Base-by-base conservation (phyloP, 2,888 invertebrate genomes). In the Ornithoptera priamus region DNA sequence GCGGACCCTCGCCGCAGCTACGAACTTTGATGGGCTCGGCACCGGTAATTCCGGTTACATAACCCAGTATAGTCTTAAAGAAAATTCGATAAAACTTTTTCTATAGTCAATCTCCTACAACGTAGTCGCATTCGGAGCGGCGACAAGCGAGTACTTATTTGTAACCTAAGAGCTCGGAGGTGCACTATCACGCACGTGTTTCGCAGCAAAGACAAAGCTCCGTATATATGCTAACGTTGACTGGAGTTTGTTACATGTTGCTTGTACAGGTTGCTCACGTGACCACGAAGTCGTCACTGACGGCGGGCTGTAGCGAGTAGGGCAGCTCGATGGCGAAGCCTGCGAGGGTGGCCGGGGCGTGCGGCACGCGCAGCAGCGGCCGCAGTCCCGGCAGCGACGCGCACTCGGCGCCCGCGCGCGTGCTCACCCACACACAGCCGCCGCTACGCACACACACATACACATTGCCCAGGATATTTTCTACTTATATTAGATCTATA, bases 341-440 rank as follows among this genome's bases (percentile, higher is more conserved):
- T 65, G 61, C 70, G 69, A 42, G 71, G 30, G 59, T 10, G 39
- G 39, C 39, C 5, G 30, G 30, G 8, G 39, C 67, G 59, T 50
- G 62, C 53, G 50, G 69, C 71, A 81, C 70, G 67, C 70, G 72
- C 57, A 80, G 79, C 77, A 87, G 77, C 71, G 75, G 72, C 17
- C 66, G 72, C 80, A 89, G 80, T 68, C 75, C 65, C 30, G 85
- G 83, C 76, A 85, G 76, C 71, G 85, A 76, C 69, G 77, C 77
- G 80, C 87, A 85, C 67, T 77, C 80, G 71, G 77, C 75, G 67
- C 84, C 86, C 71, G 76, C 80, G 22, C 75, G 65, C 67, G 80
- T 78, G 73, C 78, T 73, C 70, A 79, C 84, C 88, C 87, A 88
- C 75, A 84, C 75, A 74, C 83, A 81, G 2, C 81, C 78, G 10